Evolutionary conservation across 2,888 invertebrate species (phyloP).

Genomic region (Galerucella calmariensis): DNA sequence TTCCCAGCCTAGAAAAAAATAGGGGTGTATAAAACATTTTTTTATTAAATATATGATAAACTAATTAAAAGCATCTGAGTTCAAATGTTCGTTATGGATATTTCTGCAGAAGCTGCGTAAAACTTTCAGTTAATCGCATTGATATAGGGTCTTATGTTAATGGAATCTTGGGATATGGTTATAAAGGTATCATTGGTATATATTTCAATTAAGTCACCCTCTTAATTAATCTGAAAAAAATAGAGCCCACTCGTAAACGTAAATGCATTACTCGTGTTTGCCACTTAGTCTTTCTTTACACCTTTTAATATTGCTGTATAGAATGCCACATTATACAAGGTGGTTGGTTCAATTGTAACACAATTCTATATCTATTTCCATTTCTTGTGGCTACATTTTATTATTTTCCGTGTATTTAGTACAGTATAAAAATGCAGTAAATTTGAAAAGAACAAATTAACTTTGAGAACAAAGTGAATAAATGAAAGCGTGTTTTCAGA

Average conservation of each 20-base stretch:
- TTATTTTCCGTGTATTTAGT: not conserved
- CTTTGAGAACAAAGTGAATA: constrained; percentile 48
- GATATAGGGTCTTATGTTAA: constrained; percentile 31
- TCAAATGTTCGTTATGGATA: not conserved
- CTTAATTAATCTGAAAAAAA: constrained; percentile 56
- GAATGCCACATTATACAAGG: no score
- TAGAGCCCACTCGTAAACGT: constrained; percentile 49
- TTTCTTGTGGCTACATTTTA: not conserved
- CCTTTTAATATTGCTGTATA: no score
- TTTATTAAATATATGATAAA: not conserved
- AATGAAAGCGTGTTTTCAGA: constrained; percentile 46
- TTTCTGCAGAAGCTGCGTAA: not conserved
- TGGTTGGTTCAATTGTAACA: no score
- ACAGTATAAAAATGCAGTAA: constrained; percentile 35
- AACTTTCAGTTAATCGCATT: constrained; percentile 31
- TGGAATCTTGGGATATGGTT: constrained; percentile 27
- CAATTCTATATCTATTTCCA: no score
- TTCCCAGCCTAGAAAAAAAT: no score
- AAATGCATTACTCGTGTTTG: constrained; percentile 57
- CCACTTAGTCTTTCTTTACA: constrained; percentile 45
- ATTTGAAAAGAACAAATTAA: constrained; percentile 46
- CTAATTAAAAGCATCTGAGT: not conserved
- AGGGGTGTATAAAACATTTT: not conserved
- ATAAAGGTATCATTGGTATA: constrained; percentile 54
- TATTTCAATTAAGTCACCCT: constrained; percentile 58